Evolutionary conservation across 2,113 vertebrate species (phyloP), one percentile per base, ranked within the genome.

Genomic region (Thryonomys swinderianus): DNA sequence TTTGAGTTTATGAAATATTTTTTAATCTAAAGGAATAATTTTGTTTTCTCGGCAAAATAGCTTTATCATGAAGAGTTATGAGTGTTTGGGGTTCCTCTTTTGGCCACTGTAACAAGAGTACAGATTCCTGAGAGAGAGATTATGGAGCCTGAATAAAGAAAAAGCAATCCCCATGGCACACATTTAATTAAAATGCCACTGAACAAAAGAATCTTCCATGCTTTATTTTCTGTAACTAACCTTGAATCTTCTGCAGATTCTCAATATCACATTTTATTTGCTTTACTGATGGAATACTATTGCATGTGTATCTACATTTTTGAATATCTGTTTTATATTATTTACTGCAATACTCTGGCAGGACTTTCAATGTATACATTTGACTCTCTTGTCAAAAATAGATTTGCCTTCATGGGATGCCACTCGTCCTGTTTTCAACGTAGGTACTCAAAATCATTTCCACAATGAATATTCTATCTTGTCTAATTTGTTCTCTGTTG

Each of bases 11-110:
- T 96, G 61, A 89, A 95, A 86, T 32, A 59, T 86, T 95, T 91
- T 95, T 93, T 94, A 87, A 95, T 93, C 82, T n/a, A 80, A 96
- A 93, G 85, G 14, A 80, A 73, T 92, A 87, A 88, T 94, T 95
- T 96, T 14, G 16, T 94, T 91, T 96, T 25, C 21, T 92, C 16
- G 88, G 73, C 4, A 61, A 95, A 78, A 53, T 90, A 66, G 40
- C 83, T 96, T 91, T 86, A 88, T 88, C 92, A 71, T 86, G 42
- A 95, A 97, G 95, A 88, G 71, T 71, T 67, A 64, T 84, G 30
- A 79, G 42, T 84, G 21, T 90, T 74, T 90, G 40, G 62, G 32
- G 32, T 88, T 95, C 14, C 37, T 57, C 17, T 79, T 34, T 90
- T 90, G n/a, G 86, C 13, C 80, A 18, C 62, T 93, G 27, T 53